phyloP scores from a whole-genome alignment of 2,113 vertebrate species.

The Tachysurus fulvidraco region DNA sequence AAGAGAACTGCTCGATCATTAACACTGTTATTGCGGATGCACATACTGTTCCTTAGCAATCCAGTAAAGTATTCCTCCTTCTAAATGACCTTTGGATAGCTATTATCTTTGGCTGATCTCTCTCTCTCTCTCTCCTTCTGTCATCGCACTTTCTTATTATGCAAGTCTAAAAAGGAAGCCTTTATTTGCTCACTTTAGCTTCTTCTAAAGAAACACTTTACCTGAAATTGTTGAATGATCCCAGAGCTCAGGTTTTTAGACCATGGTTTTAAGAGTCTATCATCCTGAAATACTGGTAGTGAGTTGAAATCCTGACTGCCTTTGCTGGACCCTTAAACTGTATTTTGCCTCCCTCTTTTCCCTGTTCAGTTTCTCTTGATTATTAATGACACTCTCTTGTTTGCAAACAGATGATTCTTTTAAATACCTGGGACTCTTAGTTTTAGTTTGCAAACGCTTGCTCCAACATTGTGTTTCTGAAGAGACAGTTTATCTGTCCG shows the following conservation, averaged over 20 bases:
- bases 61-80: background rate
- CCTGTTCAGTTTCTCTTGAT: background rate
- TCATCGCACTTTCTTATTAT: constrained; percentile 4
- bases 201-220: background rate
- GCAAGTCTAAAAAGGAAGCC: background rate
- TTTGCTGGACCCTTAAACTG: background rate
- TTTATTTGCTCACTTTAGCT: background rate
- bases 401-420: background rate
- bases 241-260: background rate
- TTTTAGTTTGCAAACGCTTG: background rate
- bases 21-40: constrained; percentile 35
- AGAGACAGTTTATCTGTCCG: background rate
- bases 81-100: constrained; percentile 50
- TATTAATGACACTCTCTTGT: background rate
- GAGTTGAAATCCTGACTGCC: background rate
- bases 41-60: constrained; percentile 20
- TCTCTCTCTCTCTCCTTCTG: constrained; percentile 1
- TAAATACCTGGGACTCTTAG: background rate
- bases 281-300: no score
- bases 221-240: background rate
- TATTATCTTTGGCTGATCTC: constrained; percentile 27
- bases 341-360: background rate
- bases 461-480: background rate
- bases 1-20: constrained; percentile 47
- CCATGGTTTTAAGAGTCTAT: background rate